Evolutionary conservation across 2,113 vertebrate genomes (phyloP), one percentile per base, ranked within the genome.

Genomic region (Limanda limanda): DNA sequence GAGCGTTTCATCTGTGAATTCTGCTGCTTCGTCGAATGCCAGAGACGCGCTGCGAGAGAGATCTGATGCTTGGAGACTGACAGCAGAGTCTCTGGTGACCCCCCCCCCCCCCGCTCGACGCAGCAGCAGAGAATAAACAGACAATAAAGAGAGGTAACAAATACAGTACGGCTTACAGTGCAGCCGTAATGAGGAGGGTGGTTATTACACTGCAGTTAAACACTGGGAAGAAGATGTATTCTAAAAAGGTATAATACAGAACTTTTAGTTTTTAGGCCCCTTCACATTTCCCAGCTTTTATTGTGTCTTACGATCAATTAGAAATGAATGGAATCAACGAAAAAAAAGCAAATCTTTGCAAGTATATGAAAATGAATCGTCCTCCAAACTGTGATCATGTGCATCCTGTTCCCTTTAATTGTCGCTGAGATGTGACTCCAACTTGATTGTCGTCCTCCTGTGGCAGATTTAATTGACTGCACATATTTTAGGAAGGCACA

Each of bases 1-100:
- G 71, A 86, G 65, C 64, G 83, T 91, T 91, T 91, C 90, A 91
- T 92, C 89, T 90, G 87, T 56, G 88, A 85, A 79, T 91, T 82
- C 82, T 88, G 86, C 86, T 71, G 90, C 84, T 72, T 79, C 70
- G 76, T 74, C 21, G 72, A 86, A 85, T 71, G 86, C 84, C 81
- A 75, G 74, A 68, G 79, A 88, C 68, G 21, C 62, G 85, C 80
- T 80, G 79, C 62, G 83, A 85, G 73, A 73, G 78, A 90, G 85
- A 90, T 82, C 79, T 86, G 88, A 87, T 88, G 82, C 82, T 68
- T 64, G 74, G 82, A 85, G 81, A 87, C 79, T 79, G 86, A 86
- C 85, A 83, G 88, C 62, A n/a, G 20, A 66, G 77, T 79, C 85
- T 88, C 88, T 81, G 68, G 86, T 84, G 84, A 79, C 84, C 74